Evolutionary conservation across 2,888 invertebrate genomes (phyloP).

Genomic region (Nebria brevicollis): DNA sequence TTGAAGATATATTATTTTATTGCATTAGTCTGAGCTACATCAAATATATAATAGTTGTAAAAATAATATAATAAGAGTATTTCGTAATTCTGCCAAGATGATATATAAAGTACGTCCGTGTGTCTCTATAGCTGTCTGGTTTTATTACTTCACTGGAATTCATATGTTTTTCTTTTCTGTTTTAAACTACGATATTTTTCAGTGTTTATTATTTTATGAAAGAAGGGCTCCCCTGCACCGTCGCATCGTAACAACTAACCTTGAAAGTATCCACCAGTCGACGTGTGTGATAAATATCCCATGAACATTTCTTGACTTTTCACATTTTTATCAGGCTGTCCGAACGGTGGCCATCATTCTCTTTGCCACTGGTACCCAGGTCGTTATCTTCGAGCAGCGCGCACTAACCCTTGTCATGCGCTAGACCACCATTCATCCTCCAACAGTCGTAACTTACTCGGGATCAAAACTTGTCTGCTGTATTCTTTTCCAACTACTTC

Average conservation of each 20-base stretch:
- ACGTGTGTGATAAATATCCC: slow-evolving; percentile 33
- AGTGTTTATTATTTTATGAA: neutral
- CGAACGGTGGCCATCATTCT: slow-evolving; percentile 20
- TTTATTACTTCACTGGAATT: neutral
- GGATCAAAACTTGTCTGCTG: slow-evolving; percentile 42
- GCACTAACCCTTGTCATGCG: slow-evolving; percentile 35
- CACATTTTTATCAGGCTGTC: slow-evolving; percentile 38
- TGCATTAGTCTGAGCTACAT: neutral
- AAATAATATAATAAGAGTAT: neutral
- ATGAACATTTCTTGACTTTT: slow-evolving; percentile 43
- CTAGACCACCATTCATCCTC: slow-evolving; percentile 32
- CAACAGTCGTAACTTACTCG: slow-evolving; percentile 35
- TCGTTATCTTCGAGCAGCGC: slow-evolving; percentile 7
- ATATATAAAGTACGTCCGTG: neutral
- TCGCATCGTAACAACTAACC: neutral
- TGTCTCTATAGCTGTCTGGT: neutral
- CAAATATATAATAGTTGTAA: neutral
- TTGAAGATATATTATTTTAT: neutral
- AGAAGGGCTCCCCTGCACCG: neutral
- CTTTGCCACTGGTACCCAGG: neutral
- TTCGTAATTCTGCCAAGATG: neutral
- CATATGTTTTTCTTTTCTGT: neutral
- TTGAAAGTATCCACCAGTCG: slow-evolving; percentile 1
- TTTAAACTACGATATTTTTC: neutral
- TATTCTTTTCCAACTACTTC: slow-evolving; percentile 19